Conservation (phyloP, 30 jellyfish, hydroid and myxozoan species). For the Turritopsis dohrnii region DNA sequence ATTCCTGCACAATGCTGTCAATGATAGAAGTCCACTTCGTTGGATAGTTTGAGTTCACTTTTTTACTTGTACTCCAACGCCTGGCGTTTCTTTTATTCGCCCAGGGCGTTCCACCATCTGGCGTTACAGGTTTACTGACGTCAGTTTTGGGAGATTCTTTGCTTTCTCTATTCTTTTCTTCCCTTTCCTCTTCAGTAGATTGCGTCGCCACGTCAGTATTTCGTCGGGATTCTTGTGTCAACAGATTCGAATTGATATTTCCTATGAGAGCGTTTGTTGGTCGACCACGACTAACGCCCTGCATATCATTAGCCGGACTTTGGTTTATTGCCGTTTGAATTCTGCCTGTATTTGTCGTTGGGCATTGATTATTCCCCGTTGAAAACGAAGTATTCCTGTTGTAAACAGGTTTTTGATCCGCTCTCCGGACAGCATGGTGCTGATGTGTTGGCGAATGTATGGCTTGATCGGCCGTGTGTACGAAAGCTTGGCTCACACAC, state of each 20-base stretch:
- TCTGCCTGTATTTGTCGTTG: background rate
- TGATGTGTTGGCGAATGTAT: background rate
- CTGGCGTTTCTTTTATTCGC: background rate
- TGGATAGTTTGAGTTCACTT: background rate
- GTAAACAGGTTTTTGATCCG: background rate
- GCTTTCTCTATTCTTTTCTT: background rate
- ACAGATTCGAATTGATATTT: background rate
- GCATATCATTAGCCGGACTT: background rate
- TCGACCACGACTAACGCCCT: background rate
- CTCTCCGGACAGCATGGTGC: background rate
- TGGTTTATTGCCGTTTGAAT: background rate
- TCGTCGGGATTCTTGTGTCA: background rate
- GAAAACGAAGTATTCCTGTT: background rate
- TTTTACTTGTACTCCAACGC: constrained; percentile 13
- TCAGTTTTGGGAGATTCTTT: background rate
- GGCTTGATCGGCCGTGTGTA: background rate
- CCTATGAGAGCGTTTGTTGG: background rate
- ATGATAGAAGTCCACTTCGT: background rate
- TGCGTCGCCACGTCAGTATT: background rate
- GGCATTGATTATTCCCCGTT: background rate
- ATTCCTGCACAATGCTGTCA: background rate
- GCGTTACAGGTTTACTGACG: background rate
- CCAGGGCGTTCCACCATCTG: background rate
- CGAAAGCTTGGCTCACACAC: background rate
- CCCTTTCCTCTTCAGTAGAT: background rate